These are phyloP conservation scores for Drosophila novamexicana DNA, from an alignment of 1,140 invertebrate species.

Conservation along the genomic window DNA sequence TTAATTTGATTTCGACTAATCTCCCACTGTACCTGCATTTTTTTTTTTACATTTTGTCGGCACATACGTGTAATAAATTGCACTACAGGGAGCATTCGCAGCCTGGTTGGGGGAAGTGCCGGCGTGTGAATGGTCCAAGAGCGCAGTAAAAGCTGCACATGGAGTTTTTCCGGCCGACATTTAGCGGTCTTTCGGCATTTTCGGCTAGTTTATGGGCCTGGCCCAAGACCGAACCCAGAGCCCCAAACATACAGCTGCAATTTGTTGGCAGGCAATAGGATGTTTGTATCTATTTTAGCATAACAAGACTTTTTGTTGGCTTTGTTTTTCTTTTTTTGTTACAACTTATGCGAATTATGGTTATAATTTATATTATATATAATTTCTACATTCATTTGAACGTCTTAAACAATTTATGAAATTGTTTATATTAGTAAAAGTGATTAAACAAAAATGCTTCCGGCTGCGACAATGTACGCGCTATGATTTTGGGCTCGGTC, in stretches of 20 bases:
- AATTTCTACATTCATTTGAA: no score
- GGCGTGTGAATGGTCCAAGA: slow-evolving; percentile 71
- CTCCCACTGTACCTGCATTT: slow-evolving; percentile 12
- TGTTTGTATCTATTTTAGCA: slow-evolving; percentile 17
- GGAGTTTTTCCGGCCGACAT: slow-evolving; percentile 29
- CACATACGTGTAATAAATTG: slow-evolving; percentile 72
- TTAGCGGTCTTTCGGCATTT: slow-evolving; percentile 45
- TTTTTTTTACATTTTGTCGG: slow-evolving; percentile 36
- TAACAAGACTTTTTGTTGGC: no score
- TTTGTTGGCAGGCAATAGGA: slow-evolving; percentile 25
- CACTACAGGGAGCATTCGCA: slow-evolving; percentile 56
- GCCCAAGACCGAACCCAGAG: slow-evolving; percentile 1
- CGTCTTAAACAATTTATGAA: not conserved
- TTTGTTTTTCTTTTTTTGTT: not conserved
- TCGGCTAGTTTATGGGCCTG: slow-evolving; percentile 38
- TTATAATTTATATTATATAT: not conserved
- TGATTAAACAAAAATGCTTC: no score
- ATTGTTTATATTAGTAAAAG: not conserved
- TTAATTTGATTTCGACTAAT: not conserved
- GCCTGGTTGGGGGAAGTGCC: slow-evolving; percentile 47
- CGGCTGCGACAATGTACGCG: no score
- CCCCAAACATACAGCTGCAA: slow-evolving; percentile 5
- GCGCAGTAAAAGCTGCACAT: slow-evolving; percentile 53
- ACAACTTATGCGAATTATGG: not conserved
- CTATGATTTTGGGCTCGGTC: no score